These are phyloP conservation scores for Dendrolimus houi DNA, from an alignment of 2,888 invertebrate genomes.

Conservation along the genomic window DNA sequence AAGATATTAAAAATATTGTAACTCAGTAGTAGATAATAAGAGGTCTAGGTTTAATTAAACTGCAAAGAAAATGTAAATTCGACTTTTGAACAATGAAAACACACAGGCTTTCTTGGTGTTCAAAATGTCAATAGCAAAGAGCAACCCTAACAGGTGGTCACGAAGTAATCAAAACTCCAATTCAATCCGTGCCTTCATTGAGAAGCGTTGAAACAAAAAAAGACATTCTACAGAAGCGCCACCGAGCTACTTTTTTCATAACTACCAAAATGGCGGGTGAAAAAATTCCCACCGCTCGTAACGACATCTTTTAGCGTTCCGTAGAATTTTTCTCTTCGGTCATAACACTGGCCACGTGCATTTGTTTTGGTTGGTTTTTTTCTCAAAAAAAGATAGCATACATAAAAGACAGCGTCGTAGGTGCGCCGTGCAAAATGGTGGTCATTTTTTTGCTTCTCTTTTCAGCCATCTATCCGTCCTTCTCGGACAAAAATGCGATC, in stretches of 20 bases:
- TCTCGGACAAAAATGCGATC: conserved; percentile 77
- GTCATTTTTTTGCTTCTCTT: conserved; percentile 76
- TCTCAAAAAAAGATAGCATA: conserved; percentile 68
- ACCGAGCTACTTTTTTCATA: conserved; percentile 53
- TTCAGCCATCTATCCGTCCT: conserved; percentile 76
- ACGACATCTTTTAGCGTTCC: conserved; percentile 69
- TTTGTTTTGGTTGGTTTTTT: conserved; percentile 76
- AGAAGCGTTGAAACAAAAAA: background rate
- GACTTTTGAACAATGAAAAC: no score
- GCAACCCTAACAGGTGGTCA: background rate
- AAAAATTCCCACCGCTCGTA: conserved; percentile 56
- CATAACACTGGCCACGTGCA: conserved; percentile 75
- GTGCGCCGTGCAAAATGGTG: conserved; percentile 74
- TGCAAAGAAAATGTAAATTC: no score
- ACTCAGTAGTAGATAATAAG: no score
- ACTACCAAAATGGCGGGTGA: conserved; percentile 42
- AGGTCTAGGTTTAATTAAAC: no score
- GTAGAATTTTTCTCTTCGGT: conserved; percentile 67
- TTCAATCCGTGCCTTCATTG: conserved; percentile 5
- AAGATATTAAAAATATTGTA: no score
- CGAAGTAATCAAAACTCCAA: conserved; percentile 4
- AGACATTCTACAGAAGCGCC: conserved; percentile 40
- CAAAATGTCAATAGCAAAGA: background rate
- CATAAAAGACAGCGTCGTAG: conserved; percentile 61
- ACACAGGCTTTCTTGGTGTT: no score